These are phyloP conservation scores for Xiphophorus birchmanni DNA, from an alignment of 2,797 vertebrate species.

Conservation along the genomic window DNA sequence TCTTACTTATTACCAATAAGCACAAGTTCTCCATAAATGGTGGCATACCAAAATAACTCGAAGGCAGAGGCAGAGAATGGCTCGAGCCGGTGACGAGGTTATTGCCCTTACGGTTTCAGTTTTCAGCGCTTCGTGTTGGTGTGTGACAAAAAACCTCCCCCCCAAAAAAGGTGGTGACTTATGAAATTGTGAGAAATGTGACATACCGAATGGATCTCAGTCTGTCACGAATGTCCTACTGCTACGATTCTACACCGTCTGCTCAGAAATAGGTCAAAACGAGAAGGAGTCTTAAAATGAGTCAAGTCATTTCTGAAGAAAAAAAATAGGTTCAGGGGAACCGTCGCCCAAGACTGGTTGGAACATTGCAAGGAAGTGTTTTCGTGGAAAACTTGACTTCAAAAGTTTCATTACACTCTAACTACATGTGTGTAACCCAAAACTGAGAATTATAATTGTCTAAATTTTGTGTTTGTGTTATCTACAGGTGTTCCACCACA, in stretches of 20 bases:
- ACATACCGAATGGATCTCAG: neutral
- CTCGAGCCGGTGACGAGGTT: conserved; percentile 22
- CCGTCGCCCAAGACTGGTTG: neutral
- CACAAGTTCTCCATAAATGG: conserved; percentile 30
- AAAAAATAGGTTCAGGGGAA: neutral
- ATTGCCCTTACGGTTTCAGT: conserved; percentile 11
- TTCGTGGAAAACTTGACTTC: neutral
- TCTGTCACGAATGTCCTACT: neutral
- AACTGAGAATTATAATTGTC: neutral
- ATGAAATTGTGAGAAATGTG: neutral
- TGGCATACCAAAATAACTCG: conserved; percentile 24
- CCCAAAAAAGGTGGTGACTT: too few relatives aligned
- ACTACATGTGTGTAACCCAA: neutral
- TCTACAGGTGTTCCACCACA: conserved; percentile 20
- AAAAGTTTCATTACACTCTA: neutral
- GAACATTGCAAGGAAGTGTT: neutral
- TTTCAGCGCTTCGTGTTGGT: neutral
- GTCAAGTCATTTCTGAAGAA: neutral
- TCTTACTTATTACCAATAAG: conserved; percentile 11
- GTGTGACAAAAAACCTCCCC: neutral
- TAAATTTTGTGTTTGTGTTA: conserved; percentile 14
- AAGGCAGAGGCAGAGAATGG: conserved; percentile 14
- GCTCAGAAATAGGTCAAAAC: neutral
- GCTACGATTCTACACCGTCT: neutral
- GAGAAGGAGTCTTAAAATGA: neutral